These are phyloP conservation scores for Galago senegalensis DNA, from an alignment of 2,797 vertebrate genomes.

Conservation along the genomic window DNA sequence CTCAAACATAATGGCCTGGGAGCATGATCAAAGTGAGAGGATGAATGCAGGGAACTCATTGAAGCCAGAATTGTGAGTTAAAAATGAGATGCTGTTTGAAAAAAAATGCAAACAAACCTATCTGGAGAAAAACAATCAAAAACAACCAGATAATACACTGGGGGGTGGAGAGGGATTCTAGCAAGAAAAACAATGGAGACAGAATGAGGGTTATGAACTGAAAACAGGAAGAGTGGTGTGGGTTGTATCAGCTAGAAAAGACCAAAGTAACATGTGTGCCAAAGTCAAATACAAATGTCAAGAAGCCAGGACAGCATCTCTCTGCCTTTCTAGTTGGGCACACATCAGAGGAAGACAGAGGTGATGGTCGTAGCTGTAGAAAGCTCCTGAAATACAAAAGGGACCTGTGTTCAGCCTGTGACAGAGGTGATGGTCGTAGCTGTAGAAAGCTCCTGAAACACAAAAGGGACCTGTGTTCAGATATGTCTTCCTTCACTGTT, in stretches of 20 bases:
- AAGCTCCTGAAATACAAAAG: not conserved
- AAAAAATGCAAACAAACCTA: not conserved
- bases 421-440: too few species aligned
- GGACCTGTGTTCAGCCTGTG: not conserved
- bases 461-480: too few species aligned
- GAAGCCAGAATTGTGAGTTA: not conserved
- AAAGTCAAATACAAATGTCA: not conserved
- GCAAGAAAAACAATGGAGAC: not conserved
- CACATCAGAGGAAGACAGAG: not conserved
- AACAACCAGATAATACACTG: not conserved
- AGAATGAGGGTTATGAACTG: fast-evolving
- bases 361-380: too few species aligned
- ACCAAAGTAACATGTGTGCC: not conserved
- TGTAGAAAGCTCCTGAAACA: too few species aligned
- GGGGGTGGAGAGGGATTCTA: not conserved
- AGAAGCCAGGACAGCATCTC: not conserved
- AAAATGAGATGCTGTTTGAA: constrained; percentile 48
- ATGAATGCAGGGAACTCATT: not conserved
- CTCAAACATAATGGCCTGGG: not conserved
- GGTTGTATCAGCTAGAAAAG: fast-evolving
- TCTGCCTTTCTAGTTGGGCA: not conserved
- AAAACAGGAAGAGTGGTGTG: fast-evolving
- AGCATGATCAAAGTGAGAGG: constrained; percentile 43
- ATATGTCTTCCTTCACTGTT: not conserved
- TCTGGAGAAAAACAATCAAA: not conserved